Evolutionary conservation across 2,797 vertebrate genomes (phyloP).

Genomic region (Enteromius thamalakanensis): DNA sequence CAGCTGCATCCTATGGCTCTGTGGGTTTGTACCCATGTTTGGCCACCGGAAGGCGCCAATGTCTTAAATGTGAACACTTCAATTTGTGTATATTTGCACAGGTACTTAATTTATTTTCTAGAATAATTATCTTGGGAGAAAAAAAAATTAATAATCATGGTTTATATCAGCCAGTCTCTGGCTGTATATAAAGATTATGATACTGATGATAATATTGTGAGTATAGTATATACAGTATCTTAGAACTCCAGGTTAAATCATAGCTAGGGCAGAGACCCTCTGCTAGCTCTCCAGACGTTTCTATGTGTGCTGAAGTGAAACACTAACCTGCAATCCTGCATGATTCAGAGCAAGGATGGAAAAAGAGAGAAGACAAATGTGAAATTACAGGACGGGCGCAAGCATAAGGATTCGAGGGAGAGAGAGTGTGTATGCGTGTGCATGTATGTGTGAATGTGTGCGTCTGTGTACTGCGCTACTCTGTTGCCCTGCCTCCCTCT

Average conservation of each 20-base stretch:
- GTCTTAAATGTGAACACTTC: constrained; percentile 89
- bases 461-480: constrained; percentile 18
- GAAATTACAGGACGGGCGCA: background rate
- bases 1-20: constrained; percentile 79
- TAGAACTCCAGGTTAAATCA: constrained; percentile 86
- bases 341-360: constrained; percentile 74
- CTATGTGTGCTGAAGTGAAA: constrained; percentile 78
- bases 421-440: constrained; percentile 49
- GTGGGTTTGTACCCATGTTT: constrained; percentile 72
- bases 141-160: constrained; percentile 66
- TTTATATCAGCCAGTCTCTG: constrained; percentile 82
- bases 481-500: constrained; percentile 20
- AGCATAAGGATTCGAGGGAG: background rate
- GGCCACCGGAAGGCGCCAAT: constrained; percentile 81
- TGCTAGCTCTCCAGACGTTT: constrained; percentile 80
- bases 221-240: constrained; percentile 83
- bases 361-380: constrained; percentile 42
- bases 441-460: constrained; percentile 40
- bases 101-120: constrained; percentile 88
- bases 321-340: constrained; percentile 81
- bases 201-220: constrained; percentile 71
- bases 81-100: constrained; percentile 88
- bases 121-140: constrained; percentile 73
- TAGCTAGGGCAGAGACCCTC: constrained; percentile 83
- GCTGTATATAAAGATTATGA: constrained; percentile 74